A percentile compares a stretch with the other conserved stretches of the same genome.
Conservation (phyloP, 2,113 vertebrate genomes). For the Onychostoma macrolepis region DNA sequence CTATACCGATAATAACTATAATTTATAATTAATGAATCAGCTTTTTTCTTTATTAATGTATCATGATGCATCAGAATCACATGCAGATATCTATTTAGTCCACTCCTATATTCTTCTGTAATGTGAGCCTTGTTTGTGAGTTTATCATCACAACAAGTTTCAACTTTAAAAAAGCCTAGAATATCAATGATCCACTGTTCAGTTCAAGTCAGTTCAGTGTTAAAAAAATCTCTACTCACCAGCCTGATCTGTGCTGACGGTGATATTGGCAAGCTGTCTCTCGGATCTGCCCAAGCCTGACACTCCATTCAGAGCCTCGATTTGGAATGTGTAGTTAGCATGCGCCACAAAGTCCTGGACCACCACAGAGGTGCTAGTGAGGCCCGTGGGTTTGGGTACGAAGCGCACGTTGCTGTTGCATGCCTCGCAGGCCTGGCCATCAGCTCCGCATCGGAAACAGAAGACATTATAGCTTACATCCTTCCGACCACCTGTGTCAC, state of each 20-base stretch:
- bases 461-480: slow-evolving; percentile 92
- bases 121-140: neutral
- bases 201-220: neutral
- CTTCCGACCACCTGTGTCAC: slow-evolving; percentile 90
- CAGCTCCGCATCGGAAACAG: slow-evolving; percentile 88
- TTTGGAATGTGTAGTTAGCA: slow-evolving; percentile 94
- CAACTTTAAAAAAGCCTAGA: neutral
- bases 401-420: slow-evolving; percentile 91
- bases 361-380: slow-evolving; percentile 87
- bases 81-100: neutral
- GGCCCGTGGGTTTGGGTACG: slow-evolving; percentile 85
- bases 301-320: slow-evolving; percentile 93
- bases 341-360: slow-evolving; percentile 90
- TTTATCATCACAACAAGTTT: neutral
- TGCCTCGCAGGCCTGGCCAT: slow-evolving; percentile 82
- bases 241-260: slow-evolving; percentile 88
- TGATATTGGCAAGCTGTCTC: slow-evolving; percentile 88
- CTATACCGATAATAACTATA: neutral
- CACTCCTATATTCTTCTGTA: neutral
- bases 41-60: neutral
- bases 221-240: slow-evolving; percentile 79
- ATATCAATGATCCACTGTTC: neutral
- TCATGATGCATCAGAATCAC: neutral
- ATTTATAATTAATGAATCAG: neutral
- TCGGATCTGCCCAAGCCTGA: slow-evolving; percentile 84